Evolutionary conservation across 2,113 vertebrate species (phyloP).

Genomic region (chimpanzee (Pan troglodytes)): NHGRI_mPanTro3-v2.1_pri NC_072404.2:106880501-106881000

Average conservation of each 20-base stretch:
- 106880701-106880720: background rate
- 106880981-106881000: background rate
- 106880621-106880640: background rate
- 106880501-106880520: background rate
- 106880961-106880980: background rate
- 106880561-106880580: background rate
- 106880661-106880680: background rate
- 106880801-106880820: background rate
- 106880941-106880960: background rate
- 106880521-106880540: background rate
- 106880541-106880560: background rate
- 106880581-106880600: background rate
- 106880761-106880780: background rate
- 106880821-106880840: background rate
- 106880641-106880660: background rate
- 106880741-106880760: background rate
- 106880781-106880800: background rate
- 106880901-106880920: background rate
- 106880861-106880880: background rate
- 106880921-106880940: background rate
- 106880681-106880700: background rate
- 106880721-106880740: background rate
- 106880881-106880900: background rate
- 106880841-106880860: background rate
- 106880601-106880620: background rate